Conservation (phyloP, 2,113 vertebrate species). For the Fulmarus glacialis region DNA sequence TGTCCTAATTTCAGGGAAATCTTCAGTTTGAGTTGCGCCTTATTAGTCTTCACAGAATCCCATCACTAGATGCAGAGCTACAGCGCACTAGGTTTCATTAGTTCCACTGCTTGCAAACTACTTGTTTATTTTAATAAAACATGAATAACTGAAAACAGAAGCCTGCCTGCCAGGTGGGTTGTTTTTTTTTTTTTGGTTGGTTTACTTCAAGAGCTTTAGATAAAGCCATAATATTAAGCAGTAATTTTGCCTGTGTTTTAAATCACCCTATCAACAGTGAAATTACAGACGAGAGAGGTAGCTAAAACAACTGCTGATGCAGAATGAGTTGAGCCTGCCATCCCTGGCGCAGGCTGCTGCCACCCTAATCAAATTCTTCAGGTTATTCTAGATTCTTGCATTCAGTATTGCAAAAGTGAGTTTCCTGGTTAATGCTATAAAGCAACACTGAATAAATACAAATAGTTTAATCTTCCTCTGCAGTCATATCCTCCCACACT, state of each 20-base stretch:
- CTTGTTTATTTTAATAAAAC: constrained; percentile 16
- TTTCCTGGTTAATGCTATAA: constrained; percentile 65
- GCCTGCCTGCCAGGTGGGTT: constrained; percentile 8
- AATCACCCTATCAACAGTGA: constrained; percentile 50
- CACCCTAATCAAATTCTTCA: constrained; percentile 45
- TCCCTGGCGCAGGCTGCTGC: background rate
- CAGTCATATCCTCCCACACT: constrained; percentile 62
- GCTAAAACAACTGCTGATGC: constrained; percentile 48
- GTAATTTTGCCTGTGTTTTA: constrained; percentile 66
- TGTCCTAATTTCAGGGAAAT: constrained; percentile 40
- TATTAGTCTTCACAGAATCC: background rate
- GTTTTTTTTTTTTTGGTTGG: background rate
- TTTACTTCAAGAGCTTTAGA: background rate
- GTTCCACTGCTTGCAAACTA: background rate
- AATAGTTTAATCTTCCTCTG: constrained; percentile 72
- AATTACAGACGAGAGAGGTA: constrained; percentile 25
- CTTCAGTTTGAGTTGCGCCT: background rate
- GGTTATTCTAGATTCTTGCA: constrained; percentile 36
- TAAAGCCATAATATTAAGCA: constrained; percentile 57
- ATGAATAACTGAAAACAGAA: background rate
- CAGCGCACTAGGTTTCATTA: constrained; percentile 9
- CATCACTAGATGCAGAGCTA: background rate
- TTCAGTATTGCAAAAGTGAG: background rate
- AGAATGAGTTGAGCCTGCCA: constrained; percentile 42
- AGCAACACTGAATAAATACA: constrained; percentile 73